Percentiles rank a stretch among this genome's conserved stretches.
These are phyloP conservation scores for Himalopsyche japonica DNA, from an alignment of 2,888 invertebrate species.

Conservation along the genomic window DNA sequence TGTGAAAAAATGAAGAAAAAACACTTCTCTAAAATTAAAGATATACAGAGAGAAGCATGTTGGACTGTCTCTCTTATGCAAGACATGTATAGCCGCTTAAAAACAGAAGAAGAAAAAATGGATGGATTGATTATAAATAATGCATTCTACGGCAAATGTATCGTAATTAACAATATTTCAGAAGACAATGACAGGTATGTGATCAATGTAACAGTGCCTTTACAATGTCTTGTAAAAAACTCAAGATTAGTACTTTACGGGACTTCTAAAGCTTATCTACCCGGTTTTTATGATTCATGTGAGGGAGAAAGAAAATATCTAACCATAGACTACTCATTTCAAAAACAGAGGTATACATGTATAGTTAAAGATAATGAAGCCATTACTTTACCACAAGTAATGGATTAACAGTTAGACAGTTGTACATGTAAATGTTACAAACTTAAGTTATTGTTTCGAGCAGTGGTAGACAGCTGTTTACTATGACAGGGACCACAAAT, in stretches of 20 bases:
- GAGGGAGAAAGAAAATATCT: conserved; percentile 90
- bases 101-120: conserved; percentile 77
- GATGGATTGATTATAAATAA: conserved; percentile 84
- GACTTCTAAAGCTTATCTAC: conserved; percentile 87
- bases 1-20: conserved; percentile 81
- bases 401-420: not conserved
- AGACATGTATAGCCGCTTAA: conserved; percentile 83
- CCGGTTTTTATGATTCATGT: conserved; percentile 97
- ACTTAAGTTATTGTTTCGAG: too few relatives aligned
- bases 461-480: too few relatives aligned
- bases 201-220: conserved; percentile 93
- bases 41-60: conserved; percentile 82
- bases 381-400: conserved; percentile 69
- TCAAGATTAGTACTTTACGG: conserved; percentile 83
- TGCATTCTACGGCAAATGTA: conserved; percentile 76
- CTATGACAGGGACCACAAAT: too few relatives aligned
- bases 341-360: conserved; percentile 76
- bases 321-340: conserved; percentile 83
- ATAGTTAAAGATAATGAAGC: conserved; percentile 79
- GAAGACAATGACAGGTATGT: conserved; percentile 52
- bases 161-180: conserved; percentile 50
- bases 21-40: conserved; percentile 75
- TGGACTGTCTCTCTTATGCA: conserved; percentile 89
- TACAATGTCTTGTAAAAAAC: conserved; percentile 92
- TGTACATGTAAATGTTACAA: too few relatives aligned